These are phyloP conservation scores for Eupithecia abbreviata DNA, from an alignment of 2,888 invertebrate species.

Conservation along the genomic window DNA sequence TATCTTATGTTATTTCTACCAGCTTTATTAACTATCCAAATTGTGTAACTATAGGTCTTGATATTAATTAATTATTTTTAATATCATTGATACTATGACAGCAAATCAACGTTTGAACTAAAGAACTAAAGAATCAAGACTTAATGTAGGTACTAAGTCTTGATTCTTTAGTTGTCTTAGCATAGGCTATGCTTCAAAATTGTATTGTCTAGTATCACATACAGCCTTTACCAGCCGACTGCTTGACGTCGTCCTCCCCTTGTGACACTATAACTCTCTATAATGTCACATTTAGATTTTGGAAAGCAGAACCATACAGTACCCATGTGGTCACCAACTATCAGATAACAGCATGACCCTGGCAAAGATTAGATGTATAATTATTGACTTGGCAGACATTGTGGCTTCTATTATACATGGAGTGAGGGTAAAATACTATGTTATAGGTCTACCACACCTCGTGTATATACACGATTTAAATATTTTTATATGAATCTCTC, in stretches of 20 bases:
- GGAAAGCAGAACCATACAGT: background rate
- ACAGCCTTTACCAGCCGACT: background rate
- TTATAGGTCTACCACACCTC: background rate
- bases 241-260: background rate
- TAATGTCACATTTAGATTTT: too few relatives aligned
- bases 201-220: background rate
- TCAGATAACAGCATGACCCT: background rate
- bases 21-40: background rate
- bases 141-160: background rate
- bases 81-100: background rate
- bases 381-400: background rate
- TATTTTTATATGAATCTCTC: background rate
- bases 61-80: background rate
- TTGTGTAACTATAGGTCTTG: background rate
- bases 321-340: background rate
- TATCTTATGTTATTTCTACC: background rate
- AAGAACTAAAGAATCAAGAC: background rate
- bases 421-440: background rate
- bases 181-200: background rate
- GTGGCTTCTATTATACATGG: background rate
- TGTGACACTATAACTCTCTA: background rate
- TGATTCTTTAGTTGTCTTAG: too few relatives aligned
- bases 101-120: background rate
- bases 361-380: background rate
- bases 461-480: background rate